Conservation (phyloP, 2,888 invertebrate species). For the Nephrocerus scutellatus region DNA sequence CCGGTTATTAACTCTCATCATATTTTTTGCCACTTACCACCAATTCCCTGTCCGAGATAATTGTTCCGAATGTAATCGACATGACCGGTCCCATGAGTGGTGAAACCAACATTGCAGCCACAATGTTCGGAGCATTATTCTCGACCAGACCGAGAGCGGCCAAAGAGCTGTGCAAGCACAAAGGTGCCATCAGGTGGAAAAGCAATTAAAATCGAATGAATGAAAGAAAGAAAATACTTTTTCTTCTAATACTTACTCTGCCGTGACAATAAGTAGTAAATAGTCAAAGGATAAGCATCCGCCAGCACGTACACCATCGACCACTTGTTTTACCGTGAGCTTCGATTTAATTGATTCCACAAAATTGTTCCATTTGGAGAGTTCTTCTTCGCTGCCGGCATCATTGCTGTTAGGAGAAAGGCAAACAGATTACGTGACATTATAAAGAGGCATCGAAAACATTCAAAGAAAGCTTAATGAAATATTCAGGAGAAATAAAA, state of each 20-base stretch:
- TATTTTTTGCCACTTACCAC: conserved; percentile 38
- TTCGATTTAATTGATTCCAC: conserved; percentile 72
- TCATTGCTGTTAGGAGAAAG: conserved; percentile 38
- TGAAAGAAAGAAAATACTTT: neutral
- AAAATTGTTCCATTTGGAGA: conserved; percentile 62
- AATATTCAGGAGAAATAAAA: too few species aligned
- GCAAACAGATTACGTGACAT: conserved; percentile 20
- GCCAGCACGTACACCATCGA: conserved; percentile 67
- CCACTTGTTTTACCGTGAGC: conserved; percentile 75
- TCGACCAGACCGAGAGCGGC: conserved; percentile 78
- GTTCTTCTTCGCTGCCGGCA: conserved; percentile 49
- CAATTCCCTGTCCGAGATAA: conserved; percentile 66
- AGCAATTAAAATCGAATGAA: conserved; percentile 12
- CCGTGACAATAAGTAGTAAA: conserved; percentile 68
- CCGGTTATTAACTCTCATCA: neutral
- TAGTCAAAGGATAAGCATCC: conserved; percentile 78
- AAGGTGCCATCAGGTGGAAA: too few species aligned
- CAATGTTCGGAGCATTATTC: conserved; percentile 74
- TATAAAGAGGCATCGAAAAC: too few species aligned
- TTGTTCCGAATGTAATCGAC: conserved; percentile 78
- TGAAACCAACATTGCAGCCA: conserved; percentile 69
- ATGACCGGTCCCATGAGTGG: conserved; percentile 79
- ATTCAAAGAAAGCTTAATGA: too few species aligned
- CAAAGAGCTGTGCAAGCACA: conserved; percentile 64
- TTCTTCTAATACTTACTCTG: conserved; percentile 58